Percentiles rank a stretch among this genome's conserved stretches.
Conservation (phyloP, 2,797 vertebrate species). For the Scolopax bukidnonensis region DNA sequence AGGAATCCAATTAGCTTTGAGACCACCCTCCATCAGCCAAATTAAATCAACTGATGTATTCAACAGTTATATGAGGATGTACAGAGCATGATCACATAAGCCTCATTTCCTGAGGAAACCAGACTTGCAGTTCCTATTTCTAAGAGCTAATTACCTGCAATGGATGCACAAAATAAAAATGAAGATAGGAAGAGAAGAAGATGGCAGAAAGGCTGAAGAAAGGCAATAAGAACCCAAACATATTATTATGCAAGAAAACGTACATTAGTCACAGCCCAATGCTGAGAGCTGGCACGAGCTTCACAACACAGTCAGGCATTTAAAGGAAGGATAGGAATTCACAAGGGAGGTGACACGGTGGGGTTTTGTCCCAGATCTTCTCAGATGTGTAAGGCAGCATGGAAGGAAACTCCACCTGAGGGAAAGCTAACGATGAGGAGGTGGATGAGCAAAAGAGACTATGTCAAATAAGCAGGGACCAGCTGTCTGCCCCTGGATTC, state of each 20-base stretch:
- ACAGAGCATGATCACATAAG: background rate
- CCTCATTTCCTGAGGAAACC: constrained; percentile 35
- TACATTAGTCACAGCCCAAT: background rate
- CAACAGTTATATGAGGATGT: background rate
- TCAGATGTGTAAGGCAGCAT: fast-evolving
- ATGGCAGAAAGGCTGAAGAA: background rate
- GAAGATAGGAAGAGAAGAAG: background rate
- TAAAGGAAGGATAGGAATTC: background rate
- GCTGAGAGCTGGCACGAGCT: background rate
- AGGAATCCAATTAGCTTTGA: constrained; percentile 34
- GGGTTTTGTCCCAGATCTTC: background rate
- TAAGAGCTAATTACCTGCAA: background rate
- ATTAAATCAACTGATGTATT: background rate
- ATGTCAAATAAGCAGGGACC: background rate
- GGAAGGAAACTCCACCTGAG: background rate
- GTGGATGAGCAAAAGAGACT: background rate
- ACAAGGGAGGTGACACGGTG: background rate
- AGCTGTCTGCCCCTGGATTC: background rate
- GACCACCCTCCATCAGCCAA: background rate
- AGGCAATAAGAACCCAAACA: background rate
- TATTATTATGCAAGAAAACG: background rate
- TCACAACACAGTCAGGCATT: background rate
- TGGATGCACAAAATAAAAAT: background rate
- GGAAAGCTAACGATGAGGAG: background rate
- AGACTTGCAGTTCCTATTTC: background rate